Percentiles rank a stretch among this genome's conserved stretches.
phyloP scores from a whole-genome alignment of 1,140 invertebrate species.

The Macrobrachium rosenbergii region DNA sequence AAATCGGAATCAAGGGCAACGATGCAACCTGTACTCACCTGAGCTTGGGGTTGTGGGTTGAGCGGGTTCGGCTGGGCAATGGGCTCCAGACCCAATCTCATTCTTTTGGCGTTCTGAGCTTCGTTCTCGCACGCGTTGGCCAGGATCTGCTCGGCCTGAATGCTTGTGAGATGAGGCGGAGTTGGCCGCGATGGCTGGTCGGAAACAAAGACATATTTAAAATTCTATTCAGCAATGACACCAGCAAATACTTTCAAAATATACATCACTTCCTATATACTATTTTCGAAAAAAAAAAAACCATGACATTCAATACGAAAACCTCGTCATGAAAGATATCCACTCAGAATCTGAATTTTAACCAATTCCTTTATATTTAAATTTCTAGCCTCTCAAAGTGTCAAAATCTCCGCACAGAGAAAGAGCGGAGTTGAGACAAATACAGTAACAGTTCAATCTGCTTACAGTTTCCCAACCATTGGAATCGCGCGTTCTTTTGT shows the following conservation, averaged over 20 bases:
- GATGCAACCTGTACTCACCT: constrained; percentile 20
- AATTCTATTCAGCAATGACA: not conserved
- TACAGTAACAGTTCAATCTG: not conserved
- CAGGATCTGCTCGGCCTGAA: constrained; percentile 95
- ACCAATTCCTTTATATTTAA: too few relatives aligned
- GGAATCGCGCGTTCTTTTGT: constrained; percentile 89
- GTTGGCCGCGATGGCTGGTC: constrained; percentile 85
- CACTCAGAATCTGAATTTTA: too few relatives aligned
- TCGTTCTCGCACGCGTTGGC: constrained; percentile 97
- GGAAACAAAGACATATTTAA: constrained; percentile 37
- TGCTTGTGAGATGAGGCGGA: constrained; percentile 94
- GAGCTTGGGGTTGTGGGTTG: constrained; percentile 51
- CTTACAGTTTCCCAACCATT: constrained; percentile 66
- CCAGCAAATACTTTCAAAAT: not conserved
- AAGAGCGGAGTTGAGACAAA: not conserved
- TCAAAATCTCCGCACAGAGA: too few relatives aligned
- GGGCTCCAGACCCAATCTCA: constrained; percentile 94
- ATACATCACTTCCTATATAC: too few relatives aligned
- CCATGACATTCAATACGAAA: not conserved
- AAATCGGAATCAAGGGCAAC: not conserved
- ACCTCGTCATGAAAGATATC: not conserved
- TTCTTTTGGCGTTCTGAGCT: constrained; percentile 95
- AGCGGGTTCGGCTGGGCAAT: constrained; percentile 81
- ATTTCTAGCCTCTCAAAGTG: too few relatives aligned
- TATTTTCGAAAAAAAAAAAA: too few relatives aligned